Evolutionary conservation across 2,797 vertebrate species (phyloP).

Genomic region (Carcharodon carcharias): DNA sequence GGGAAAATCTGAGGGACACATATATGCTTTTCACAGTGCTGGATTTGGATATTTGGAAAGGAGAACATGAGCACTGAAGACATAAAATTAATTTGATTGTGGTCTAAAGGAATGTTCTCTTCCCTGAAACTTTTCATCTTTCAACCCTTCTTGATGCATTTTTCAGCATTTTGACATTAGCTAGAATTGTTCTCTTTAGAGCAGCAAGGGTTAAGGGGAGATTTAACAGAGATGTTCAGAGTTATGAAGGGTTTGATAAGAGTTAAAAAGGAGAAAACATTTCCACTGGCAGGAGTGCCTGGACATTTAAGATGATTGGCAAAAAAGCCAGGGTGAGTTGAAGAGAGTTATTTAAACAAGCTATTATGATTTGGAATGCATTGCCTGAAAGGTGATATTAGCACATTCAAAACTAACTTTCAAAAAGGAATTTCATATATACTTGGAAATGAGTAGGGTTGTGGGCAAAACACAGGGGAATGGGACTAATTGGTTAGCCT

Average conservation of each 20-base stretch:
- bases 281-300: not conserved
- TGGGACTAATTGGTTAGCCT: not conserved
- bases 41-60: not conserved
- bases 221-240: not conserved
- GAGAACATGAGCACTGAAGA: not conserved
- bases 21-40: not conserved
- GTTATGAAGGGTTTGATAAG: not conserved
- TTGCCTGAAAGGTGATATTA: not conserved
- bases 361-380: not conserved
- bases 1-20: not conserved
- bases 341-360: not conserved
- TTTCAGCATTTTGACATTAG: not conserved
- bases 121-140: not conserved
- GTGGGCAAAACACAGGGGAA: not conserved
- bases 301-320: not conserved
- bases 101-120: not conserved
- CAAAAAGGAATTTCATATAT: not conserved
- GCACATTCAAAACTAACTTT: not conserved
- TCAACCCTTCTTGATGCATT: not conserved
- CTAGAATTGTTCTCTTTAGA: not conserved
- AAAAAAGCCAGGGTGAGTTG: not conserved
- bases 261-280: not conserved
- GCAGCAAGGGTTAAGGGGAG: not conserved
- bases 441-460: not conserved
- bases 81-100: not conserved